Percentiles rank a stretch among this genome's conserved stretches.
Evolutionary conservation across 2,113 vertebrate species (phyloP).

Genomic region (Machaerirhynchus nigripectus): DNA sequence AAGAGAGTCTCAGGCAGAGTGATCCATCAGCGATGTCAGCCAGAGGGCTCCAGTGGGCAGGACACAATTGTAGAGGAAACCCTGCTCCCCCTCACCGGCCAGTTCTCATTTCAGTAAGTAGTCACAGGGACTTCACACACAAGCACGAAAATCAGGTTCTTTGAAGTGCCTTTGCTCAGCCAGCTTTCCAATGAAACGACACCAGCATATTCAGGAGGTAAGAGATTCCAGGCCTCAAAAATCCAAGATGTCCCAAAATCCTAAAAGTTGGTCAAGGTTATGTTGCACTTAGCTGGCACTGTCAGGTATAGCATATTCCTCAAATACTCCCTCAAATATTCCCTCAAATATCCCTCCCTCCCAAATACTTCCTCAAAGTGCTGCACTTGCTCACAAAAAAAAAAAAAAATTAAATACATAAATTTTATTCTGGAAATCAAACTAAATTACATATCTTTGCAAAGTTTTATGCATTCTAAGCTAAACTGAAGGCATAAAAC

Average conservation of each 20-base stretch:
- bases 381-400: background rate
- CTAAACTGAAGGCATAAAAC: background rate
- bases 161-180: background rate
- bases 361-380: too few relatives aligned
- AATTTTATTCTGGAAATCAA: background rate
- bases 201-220: background rate
- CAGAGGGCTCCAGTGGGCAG: background rate
- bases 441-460: background rate
- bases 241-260: background rate
- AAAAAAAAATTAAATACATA: background rate
- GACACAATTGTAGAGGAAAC: background rate
- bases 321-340: too few relatives aligned
- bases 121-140: background rate
- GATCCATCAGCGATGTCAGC: background rate
- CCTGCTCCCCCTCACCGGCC: rapidly evolving
- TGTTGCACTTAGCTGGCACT: background rate
- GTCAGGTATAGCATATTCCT: background rate
- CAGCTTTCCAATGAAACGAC: background rate
- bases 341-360: too few relatives aligned
- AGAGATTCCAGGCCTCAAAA: background rate
- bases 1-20: background rate
- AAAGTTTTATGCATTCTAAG: background rate
- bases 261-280: background rate
- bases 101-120: background rate
- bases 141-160: background rate